A percentile compares a stretch with the other conserved stretches of the same genome.
phyloP scores from a whole-genome alignment of 1,140 invertebrate genomes.

The Anastrepha obliqua region DNA sequence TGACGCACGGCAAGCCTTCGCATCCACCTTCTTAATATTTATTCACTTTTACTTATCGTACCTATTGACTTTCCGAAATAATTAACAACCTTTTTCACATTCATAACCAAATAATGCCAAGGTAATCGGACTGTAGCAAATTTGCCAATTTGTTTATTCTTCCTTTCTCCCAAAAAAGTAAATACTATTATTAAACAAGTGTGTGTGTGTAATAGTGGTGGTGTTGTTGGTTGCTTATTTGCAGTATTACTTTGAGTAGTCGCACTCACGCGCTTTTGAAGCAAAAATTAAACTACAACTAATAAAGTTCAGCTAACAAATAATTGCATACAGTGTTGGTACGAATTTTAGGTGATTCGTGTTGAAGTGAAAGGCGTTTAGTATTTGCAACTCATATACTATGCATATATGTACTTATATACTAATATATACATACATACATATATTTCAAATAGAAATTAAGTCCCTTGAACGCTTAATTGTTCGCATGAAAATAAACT shows the following conservation, averaged over 20 bases:
- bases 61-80: neutral
- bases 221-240: neutral
- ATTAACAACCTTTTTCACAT: neutral
- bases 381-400: too few species aligned
- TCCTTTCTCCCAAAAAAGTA: neutral
- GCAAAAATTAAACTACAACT: neutral
- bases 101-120: neutral
- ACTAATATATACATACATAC: neutral
- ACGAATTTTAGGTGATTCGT: neutral
- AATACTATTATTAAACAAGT: neutral
- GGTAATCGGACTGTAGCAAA: neutral
- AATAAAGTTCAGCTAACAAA: slow-evolving; percentile 1
- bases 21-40: neutral
- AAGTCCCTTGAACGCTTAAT: too few species aligned
- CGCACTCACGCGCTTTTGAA: neutral
- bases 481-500: too few species aligned
- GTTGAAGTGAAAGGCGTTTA: slow-evolving; percentile 13
- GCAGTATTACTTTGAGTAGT: neutral
- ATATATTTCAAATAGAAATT: too few species aligned
- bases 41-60: neutral
- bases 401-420: neutral
- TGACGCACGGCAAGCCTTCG: neutral
- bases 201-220: neutral
- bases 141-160: neutral
- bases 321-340: neutral